Conservation (phyloP, 1,140 invertebrate species). For the Cotesia chilonis region DNA sequence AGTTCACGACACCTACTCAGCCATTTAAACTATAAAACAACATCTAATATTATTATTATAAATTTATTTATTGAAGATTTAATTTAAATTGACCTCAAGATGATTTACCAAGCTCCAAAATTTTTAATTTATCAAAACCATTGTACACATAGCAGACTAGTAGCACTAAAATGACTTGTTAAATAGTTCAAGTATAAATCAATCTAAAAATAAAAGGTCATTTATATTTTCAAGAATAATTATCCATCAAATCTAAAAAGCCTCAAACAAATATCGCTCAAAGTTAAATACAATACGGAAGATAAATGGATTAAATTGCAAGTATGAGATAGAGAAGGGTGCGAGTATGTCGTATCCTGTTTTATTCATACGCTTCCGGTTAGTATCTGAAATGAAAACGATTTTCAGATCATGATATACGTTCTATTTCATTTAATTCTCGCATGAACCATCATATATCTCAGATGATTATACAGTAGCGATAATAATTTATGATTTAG, state of each 20-base stretch:
- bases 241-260: neutral
- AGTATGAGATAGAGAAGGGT: constrained; percentile 23
- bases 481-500: neutral
- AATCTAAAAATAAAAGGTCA: too few species aligned
- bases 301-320: neutral
- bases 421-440: constrained; percentile 1
- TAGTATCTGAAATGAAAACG: constrained; percentile 34
- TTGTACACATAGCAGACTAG: too few species aligned
- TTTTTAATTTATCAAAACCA: neutral
- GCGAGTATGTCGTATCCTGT: constrained; percentile 48
- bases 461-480: too few species aligned
- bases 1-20: neutral
- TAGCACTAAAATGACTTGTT: too few species aligned
- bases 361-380: constrained; percentile 56
- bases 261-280: neutral
- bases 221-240: too few species aligned
- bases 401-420: constrained; percentile 25
- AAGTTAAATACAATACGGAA: neutral
- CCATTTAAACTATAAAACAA: constrained; percentile 18
- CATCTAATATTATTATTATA: neutral
- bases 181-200: too few species aligned
- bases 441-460: too few species aligned
- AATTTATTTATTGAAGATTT: constrained; percentile 16
- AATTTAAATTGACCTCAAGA: constrained; percentile 16
- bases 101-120: neutral